Evolutionary conservation across 2,113 vertebrate genomes (phyloP).

Genomic region (Sclerurus mexicanus): DNA sequence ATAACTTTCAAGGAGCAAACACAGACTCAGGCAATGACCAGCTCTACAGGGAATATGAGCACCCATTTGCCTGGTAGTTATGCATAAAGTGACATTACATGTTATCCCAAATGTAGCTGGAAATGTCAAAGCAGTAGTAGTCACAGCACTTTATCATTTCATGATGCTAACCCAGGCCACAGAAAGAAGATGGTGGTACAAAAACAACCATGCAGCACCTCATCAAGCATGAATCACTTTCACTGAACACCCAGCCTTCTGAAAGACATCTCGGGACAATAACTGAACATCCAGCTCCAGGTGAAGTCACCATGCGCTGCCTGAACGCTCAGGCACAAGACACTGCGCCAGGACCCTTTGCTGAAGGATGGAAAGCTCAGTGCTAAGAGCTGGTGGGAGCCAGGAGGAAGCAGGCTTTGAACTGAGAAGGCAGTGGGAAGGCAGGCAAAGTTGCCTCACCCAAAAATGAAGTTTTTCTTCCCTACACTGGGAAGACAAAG

Average conservation of each 20-base stretch:
- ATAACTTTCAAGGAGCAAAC: not conserved
- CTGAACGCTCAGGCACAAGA: not conserved
- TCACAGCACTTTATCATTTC: not conserved
- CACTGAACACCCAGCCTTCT: not conserved
- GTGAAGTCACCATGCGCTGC: fast-evolving
- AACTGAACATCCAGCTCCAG: not conserved
- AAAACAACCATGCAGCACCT: not conserved
- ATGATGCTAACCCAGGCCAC: not conserved
- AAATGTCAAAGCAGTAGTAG: not conserved
- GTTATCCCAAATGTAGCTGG: not conserved
- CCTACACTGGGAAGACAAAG: not conserved
- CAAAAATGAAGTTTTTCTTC: not conserved
- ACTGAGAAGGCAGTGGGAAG: not conserved
- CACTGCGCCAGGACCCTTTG: too few relatives aligned
- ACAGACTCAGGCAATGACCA: not conserved
- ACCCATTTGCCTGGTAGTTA: not conserved
- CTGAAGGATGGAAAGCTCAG: not conserved
- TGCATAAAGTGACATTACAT: not conserved
- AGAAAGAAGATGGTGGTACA: not conserved
- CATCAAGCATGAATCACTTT: not conserved
- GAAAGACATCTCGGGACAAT: not conserved
- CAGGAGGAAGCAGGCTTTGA: not conserved
- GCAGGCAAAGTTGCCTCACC: not conserved
- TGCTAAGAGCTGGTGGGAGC: not conserved
- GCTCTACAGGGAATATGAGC: not conserved